Base-by-base conservation (phyloP, 2,888 invertebrate species). In the Melinopterus prodromus region DNA sequence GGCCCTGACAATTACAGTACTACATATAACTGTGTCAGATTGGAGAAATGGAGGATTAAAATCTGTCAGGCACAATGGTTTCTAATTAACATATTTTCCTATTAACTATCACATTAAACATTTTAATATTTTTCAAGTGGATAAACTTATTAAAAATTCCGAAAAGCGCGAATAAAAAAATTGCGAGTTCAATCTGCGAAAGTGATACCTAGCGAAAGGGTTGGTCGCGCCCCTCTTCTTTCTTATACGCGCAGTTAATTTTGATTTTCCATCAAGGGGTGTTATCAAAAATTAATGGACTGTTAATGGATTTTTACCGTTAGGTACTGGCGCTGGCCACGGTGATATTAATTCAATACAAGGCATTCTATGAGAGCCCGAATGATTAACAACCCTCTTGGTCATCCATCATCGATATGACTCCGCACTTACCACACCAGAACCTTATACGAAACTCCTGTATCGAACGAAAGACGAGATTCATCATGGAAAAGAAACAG, bases 221-320 rank as follows among this genome's bases (percentile, higher is more conserved):
- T 26, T 26, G 26, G 26, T 1, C 53, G 53, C 53, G 12, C 53
- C 53, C 53, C 53, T 53, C 7, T 53, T 53, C 7, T 53, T 53
- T 53, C 53, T 53, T 53, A 53, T 53, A 53, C 53, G 12, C 53
- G 53, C 53, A 53, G 53, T 53, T 53, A 53, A 53, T 12, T 53
- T 53, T 53, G 53, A 53, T 53, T 53, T 53, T 53, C 53, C 53
- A 53, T 53, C 53, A 53, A 53, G 53, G 53, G 9, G 9, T 53
- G 53, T 53, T 53, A 74, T 74, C 69, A 77, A 77, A 79, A 80
- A 80, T 80, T 80, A 80, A 80, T 80, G 80, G 78, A 53, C 14
- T 78, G 76, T 75, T 80, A 80, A 80, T 80, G 80, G 80, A 80
- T 78, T 80, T 80, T 80, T 80, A 80, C 78, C 78, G 80, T 80